Evolutionary conservation across 2,113 vertebrate genomes (phyloP), one percentile per base, ranked within the genome.

Genomic region (Mirounga angustirostris): DNA sequence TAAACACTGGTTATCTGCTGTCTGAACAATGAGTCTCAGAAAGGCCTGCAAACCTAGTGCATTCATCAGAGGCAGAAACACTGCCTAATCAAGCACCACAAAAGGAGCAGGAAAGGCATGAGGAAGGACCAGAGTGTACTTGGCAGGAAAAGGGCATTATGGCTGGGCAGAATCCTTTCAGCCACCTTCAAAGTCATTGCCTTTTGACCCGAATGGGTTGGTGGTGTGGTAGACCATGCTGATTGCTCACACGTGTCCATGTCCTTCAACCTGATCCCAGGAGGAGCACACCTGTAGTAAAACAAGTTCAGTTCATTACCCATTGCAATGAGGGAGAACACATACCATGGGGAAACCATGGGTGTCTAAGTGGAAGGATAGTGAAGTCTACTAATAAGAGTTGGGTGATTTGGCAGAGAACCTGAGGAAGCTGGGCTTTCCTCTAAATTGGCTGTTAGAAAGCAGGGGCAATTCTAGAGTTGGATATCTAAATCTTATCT

Each of bases 21-120:
- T 43, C 93, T 86, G 69, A 81, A 79, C 91, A 85, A 82, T 46
- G 52, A 91, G 86, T 93, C 19, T 94, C 24, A 61, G 65, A 56
- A 61, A 93, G 71, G 5, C 61, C 84, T 84, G 52, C 73, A 94
- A 71, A 81, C 18, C n/a, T 13, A 81, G 9, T 81, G 30, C 36
- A 59, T 76, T 95, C 28, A 36, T 58, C 69, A 88, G 94, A 91
- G 59, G 78, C 36, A 56, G 58, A 46, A 90, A 94, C 76, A 46
- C 21, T 28, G 43, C 43, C n/a, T 73, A 50, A 82, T 58, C 2
- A 10, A 74, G 43, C n/a, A 52, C 22, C 28, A 40, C 16, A 18
- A 81, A 83, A 63, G 46, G 30, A 76, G 21, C 46, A 87, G 69
- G 90, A 56, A 12, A 10, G 63, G 16, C 52, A 79, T 61, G 22